Conservation (phyloP, 2,113 vertebrate genomes). For the Neomonachus schauinslandi region DNA sequence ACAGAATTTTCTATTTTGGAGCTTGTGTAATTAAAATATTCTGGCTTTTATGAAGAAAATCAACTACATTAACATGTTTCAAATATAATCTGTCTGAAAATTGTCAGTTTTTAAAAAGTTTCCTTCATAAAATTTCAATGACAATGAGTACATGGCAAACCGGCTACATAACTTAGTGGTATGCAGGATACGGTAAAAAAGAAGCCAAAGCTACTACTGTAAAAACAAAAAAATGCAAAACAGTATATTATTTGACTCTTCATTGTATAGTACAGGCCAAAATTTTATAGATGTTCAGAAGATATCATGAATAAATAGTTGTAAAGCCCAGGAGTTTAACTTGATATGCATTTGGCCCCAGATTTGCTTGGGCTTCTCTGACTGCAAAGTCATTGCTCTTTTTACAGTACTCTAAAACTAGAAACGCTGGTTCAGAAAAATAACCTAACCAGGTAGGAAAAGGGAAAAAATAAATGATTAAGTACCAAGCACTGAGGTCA, state of each 20-base stretch:
- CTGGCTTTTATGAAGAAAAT: not conserved
- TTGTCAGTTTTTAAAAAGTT: not conserved
- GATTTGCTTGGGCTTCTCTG: not conserved
- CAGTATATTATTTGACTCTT: not conserved
- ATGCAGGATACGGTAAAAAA: not conserved
- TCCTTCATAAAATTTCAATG: not conserved
- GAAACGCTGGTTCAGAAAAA: not conserved
- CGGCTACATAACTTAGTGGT: not conserved
- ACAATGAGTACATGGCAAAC: not conserved
- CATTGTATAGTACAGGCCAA: not conserved
- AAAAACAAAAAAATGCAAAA: not conserved
- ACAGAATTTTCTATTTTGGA: not conserved
- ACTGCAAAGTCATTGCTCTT: not conserved
- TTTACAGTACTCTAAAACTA: not conserved
- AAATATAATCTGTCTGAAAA: not conserved
- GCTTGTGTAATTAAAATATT: not conserved
- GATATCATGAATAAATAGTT: not conserved
- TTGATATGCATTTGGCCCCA: accelerated
- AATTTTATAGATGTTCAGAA: not conserved
- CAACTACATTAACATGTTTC: not conserved
- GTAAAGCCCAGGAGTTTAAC: not conserved
- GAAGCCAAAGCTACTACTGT: not conserved
- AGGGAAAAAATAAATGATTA: not conserved
- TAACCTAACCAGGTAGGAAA: not conserved
- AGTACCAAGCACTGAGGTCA: not conserved